phyloP scores from a whole-genome alignment of 2,797 vertebrate species.

The Syngnathus rostellatus region DNA sequence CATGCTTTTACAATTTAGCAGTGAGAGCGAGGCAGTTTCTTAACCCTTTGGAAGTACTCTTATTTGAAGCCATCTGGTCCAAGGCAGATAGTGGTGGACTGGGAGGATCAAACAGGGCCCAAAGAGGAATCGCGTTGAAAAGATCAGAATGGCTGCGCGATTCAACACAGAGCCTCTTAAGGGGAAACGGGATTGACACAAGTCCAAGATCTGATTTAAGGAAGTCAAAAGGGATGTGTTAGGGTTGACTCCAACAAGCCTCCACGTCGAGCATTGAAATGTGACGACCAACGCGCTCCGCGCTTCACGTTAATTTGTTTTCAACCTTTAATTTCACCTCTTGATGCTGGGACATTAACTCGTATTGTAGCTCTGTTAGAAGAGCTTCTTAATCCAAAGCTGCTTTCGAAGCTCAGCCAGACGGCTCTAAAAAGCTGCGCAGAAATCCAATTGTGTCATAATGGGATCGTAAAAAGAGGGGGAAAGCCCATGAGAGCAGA shows the following conservation, averaged over 20 bases:
- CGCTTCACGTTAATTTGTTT: not conserved
- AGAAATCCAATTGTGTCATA: slow-evolving; percentile 71
- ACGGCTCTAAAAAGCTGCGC: slow-evolving; percentile 64
- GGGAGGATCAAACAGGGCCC: slow-evolving; percentile 26
- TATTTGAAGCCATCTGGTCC: slow-evolving; percentile 65
- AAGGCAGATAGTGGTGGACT: slow-evolving; percentile 42
- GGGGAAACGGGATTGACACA: slow-evolving; percentile 18
- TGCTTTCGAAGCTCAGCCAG: slow-evolving; percentile 71
- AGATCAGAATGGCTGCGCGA: slow-evolving; percentile 14
- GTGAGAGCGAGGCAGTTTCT: slow-evolving; percentile 11
- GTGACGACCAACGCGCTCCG: slow-evolving; percentile 1
- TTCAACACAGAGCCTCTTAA: slow-evolving; percentile 28
- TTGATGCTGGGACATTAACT: slow-evolving; percentile 21
- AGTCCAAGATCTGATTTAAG: slow-evolving; percentile 30
- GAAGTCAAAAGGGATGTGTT: slow-evolving; percentile 10
- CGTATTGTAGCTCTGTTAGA: slow-evolving; percentile 40
- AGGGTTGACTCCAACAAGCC: not conserved
- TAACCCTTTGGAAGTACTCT: slow-evolving; percentile 56
- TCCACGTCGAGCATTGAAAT: not conserved
- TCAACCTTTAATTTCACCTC: slow-evolving; percentile 12
- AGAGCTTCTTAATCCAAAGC: slow-evolving; percentile 67
- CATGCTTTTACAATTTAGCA: not conserved
- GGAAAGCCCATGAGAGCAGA: slow-evolving; percentile 33
- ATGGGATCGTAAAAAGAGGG: slow-evolving; percentile 66
- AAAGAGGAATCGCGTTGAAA: slow-evolving; percentile 11